phyloP scores from a whole-genome alignment of 2,888 invertebrate genomes.

The Tridacna gigas region DNA sequence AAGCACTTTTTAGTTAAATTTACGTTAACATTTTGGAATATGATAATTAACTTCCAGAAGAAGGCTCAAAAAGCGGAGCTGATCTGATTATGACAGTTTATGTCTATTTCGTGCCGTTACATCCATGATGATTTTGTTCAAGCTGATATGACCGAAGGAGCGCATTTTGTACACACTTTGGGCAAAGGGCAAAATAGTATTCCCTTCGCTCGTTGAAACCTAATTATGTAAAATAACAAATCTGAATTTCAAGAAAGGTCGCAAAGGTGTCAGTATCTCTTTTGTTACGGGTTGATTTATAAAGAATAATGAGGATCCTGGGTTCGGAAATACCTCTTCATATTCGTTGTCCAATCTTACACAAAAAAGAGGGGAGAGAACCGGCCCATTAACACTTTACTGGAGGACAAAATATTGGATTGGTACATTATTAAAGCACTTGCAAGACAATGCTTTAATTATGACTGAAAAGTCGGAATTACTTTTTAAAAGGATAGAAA shows the following conservation, averaged over 20 bases:
- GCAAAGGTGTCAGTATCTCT: constrained; percentile 52
- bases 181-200: constrained; percentile 20
- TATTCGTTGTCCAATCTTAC: constrained; percentile 65
- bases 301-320: constrained; percentile 57
- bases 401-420: no score
- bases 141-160: background rate
- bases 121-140: no score
- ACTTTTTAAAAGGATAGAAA: no score
- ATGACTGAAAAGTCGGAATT: no score
- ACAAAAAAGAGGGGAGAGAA: constrained; percentile 43
- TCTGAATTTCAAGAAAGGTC: constrained; percentile 59
- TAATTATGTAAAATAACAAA: constrained; percentile 71
- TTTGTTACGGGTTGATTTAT: constrained; percentile 66
- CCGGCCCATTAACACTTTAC: background rate
- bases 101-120: no score
- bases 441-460: no score
- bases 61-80: no score
- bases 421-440: no score
- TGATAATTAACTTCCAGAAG: no score
- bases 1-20: no score
- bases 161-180: background rate
- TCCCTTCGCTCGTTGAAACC: constrained; percentile 52
- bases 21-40: no score
- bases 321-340: constrained; percentile 53
- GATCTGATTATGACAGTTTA: no score